Percentiles rank a stretch among this genome's conserved stretches.
phyloP scores from a whole-genome alignment of 37 sponge, comb jelly and placozoan species.

The Lycopodina hypogea region DNA sequence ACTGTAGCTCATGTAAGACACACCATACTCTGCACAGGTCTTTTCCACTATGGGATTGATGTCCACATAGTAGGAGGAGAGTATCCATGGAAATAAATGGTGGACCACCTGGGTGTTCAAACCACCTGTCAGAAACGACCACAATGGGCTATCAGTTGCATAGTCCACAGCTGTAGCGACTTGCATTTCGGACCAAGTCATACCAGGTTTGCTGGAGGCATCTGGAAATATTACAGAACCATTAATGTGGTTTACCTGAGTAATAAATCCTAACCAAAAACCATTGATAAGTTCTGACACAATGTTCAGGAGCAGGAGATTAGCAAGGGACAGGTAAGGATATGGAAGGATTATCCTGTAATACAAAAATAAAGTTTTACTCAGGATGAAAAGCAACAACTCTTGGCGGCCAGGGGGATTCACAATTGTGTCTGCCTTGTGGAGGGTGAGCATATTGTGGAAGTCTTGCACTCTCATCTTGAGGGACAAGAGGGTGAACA shows the following conservation, averaged over 20 bases:
- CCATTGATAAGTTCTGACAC: slow-evolving; percentile 15
- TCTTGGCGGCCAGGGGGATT: slow-evolving; percentile 9
- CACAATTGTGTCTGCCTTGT: slow-evolving; percentile 11
- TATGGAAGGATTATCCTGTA: slow-evolving; percentile 32
- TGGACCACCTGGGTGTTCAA: slow-evolving; percentile 31
- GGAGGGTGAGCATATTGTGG: slow-evolving; percentile 4
- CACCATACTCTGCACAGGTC: slow-evolving; percentile 30
- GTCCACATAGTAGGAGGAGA: slow-evolving; percentile 6
- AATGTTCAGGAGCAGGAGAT: slow-evolving; percentile 15
- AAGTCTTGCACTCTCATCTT: slow-evolving; percentile 49
- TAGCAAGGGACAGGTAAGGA: background rate
- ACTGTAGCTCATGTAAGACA: slow-evolving; percentile 5
- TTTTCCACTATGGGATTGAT: slow-evolving; percentile 30
- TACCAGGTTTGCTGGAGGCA: background rate
- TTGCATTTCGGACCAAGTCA: slow-evolving; percentile 38
- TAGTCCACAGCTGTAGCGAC: slow-evolving; percentile 35
- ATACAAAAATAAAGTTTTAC: slow-evolving; percentile 11
- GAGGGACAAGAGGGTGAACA: slow-evolving; percentile 29
- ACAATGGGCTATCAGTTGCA: slow-evolving; percentile 28
- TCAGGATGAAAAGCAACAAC: background rate
- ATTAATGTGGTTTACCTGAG: slow-evolving; percentile 38
- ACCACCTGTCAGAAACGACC: slow-evolving; percentile 28
- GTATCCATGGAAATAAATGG: slow-evolving; percentile 26
- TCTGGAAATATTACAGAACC: background rate
- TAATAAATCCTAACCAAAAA: slow-evolving; percentile 24